A percentile compares a stretch with the other conserved stretches of the same genome.
These are phyloP conservation scores for Carcina quercana DNA, from an alignment of 2,888 invertebrate genomes.

Conservation along the genomic window DNA sequence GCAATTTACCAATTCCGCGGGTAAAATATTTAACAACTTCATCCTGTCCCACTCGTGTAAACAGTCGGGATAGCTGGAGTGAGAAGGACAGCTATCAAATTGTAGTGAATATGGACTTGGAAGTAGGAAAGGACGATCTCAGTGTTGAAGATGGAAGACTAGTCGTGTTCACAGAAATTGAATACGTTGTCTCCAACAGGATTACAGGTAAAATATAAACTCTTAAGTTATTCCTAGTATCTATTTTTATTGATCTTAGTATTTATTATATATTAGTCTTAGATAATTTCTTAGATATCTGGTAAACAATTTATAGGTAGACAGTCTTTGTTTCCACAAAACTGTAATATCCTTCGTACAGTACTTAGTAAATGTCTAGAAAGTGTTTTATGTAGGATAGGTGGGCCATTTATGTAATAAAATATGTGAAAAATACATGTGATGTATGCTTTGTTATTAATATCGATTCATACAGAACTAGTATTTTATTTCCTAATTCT, in stretches of 20 bases:
- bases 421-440: too few species aligned
- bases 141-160: conserved; percentile 48
- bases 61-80: background rate
- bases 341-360: too few species aligned
- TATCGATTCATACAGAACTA: too few species aligned
- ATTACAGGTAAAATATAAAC: conserved; percentile 14
- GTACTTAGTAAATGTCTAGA: too few species aligned
- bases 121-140: conserved; percentile 42
- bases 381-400: too few species aligned
- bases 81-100: background rate
- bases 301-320: too few species aligned
- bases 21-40: conserved; percentile 24
- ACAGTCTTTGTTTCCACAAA: too few species aligned
- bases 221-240: background rate
- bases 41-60: conserved; percentile 22
- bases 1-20: conserved; percentile 44
- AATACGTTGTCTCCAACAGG: conserved; percentile 16
- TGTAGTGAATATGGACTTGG: conserved; percentile 41
- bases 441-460: too few species aligned
- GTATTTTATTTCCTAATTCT: too few species aligned
- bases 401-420: too few species aligned
- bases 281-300: too few species aligned
- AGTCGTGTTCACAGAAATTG: conserved; percentile 38
- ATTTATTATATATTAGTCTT: too few species aligned
- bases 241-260: background rate